Evolutionary conservation across 2,797 vertebrate species (phyloP).

Genomic region (Chromis chromis): DNA sequence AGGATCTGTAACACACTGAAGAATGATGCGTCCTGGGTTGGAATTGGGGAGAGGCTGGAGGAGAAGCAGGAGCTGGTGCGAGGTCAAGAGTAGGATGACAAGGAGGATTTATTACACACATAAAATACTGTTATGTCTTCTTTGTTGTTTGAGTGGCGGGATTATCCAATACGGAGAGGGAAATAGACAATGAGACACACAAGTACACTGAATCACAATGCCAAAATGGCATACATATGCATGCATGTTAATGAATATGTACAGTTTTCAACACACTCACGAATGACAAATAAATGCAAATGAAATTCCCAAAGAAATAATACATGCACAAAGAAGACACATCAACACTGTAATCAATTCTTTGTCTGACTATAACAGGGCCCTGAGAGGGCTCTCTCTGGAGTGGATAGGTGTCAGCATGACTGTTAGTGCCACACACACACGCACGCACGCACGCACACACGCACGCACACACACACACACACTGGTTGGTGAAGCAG

Average conservation of each 20-base stretch:
- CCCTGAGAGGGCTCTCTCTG: conserved; percentile 23
- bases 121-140: conserved; percentile 12
- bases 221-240: conserved; percentile 46
- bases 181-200: conserved; percentile 35
- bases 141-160: conserved; percentile 34
- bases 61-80: conserved; percentile 6
- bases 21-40: conserved; percentile 32
- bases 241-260: conserved; percentile 49
- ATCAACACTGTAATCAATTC: conserved; percentile 34
- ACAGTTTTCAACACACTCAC: conserved; percentile 25
- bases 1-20: conserved; percentile 26
- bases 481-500: conserved; percentile 38
- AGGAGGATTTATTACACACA: conserved; percentile 44
- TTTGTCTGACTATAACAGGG: conserved; percentile 52
- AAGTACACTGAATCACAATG: conserved; percentile 4
- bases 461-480: no score
- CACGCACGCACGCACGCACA: conserved; percentile 13
- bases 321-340: conserved; percentile 55
- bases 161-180: conserved; percentile 12
- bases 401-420: conserved; percentile 30
- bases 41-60: background rate
- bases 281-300: conserved; percentile 63
- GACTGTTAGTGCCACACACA: conserved; percentile 56
- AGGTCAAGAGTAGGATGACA: conserved; percentile 56
- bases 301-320: conserved; percentile 53